Evolutionary conservation across 2,113 vertebrate species (phyloP).

Genomic region (Hylia prasina): DNA sequence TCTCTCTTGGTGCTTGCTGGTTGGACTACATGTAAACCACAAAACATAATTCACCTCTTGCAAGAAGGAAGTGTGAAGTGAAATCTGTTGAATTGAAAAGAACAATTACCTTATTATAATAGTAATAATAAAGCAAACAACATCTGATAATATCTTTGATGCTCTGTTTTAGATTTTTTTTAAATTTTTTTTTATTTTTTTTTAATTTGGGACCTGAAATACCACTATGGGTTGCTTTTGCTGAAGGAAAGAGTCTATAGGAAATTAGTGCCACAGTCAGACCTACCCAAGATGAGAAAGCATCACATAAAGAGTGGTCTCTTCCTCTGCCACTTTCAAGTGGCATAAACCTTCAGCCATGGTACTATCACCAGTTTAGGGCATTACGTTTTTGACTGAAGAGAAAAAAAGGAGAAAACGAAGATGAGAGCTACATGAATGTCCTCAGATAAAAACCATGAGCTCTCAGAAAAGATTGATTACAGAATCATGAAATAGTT

Average conservation of each 20-base stretch:
- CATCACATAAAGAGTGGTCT: rapidly evolving
- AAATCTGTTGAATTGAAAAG: not conserved
- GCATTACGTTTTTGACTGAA: not conserved
- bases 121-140: not conserved
- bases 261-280: not conserved
- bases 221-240: not conserved
- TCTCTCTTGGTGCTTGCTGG: constrained; percentile 9
- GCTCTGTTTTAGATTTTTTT: not conserved
- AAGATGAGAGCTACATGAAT: not conserved
- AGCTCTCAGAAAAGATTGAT: not conserved
- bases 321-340: not conserved
- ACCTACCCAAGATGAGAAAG: not conserved
- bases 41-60: constrained; percentile 13
- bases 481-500: not conserved
- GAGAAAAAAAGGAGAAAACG: not conserved
- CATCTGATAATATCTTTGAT: not conserved
- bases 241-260: not conserved
- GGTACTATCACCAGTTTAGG: not conserved
- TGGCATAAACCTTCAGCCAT: rapidly evolving
- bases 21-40: constrained; percentile 28
- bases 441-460: not conserved
- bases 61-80: not conserved
- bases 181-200: not conserved
- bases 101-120: not conserved
- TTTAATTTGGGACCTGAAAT: not conserved